Evolutionary conservation across 2,113 vertebrate genomes (phyloP).

Genomic region (Kryptolebias marmoratus): DNA sequence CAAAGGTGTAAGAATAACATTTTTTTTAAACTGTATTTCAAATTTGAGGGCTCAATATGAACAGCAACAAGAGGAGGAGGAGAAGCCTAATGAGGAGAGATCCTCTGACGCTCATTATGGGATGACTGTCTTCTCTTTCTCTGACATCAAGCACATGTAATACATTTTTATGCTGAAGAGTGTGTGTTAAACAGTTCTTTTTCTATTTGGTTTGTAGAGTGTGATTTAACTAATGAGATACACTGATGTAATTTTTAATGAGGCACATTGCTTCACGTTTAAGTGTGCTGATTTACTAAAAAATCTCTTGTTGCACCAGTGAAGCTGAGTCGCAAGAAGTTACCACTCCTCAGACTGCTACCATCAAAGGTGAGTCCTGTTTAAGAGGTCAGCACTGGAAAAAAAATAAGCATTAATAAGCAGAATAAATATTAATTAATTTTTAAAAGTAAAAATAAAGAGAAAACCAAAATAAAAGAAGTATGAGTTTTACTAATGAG

Average conservation of each 20-base stretch:
- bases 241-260: not conserved
- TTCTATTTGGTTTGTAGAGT: not conserved
- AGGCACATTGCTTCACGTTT: not conserved
- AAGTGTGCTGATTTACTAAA: not conserved
- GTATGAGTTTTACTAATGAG: too few relatives aligned
- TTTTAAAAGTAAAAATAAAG: too few relatives aligned
- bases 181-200: not conserved
- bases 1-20: not conserved
- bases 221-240: not conserved
- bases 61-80: not conserved
- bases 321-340: conserved; percentile 41
- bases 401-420: not conserved
- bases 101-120: conserved; percentile 67
- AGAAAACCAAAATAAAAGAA: too few relatives aligned
- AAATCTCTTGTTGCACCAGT: conserved; percentile 35
- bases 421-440: too few relatives aligned
- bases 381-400: not conserved
- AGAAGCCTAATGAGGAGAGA: conserved; percentile 27
- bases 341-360: conserved; percentile 2
- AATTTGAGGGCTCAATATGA: not conserved
- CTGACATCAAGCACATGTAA: conserved; percentile 75
- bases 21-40: not conserved
- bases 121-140: conserved; percentile 78
- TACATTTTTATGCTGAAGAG: not conserved
- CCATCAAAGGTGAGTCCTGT: conserved; percentile 49